These are phyloP conservation scores for Drosophila kurseongensis DNA, from an alignment of 1,140 invertebrate species.

Conservation along the genomic window DNA sequence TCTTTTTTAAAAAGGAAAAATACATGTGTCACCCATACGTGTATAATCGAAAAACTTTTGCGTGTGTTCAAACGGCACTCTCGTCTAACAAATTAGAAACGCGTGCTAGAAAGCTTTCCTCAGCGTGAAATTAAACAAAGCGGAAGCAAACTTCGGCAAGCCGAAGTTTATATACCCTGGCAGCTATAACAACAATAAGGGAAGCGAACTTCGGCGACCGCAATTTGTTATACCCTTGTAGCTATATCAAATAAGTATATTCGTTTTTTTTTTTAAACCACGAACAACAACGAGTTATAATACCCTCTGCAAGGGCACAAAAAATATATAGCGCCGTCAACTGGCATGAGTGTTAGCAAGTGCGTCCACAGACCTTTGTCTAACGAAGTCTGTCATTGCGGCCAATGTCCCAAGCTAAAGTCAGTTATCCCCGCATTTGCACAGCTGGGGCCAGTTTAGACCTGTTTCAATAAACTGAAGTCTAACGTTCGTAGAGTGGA, in stretches of 20 bases:
- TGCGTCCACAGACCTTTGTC: conserved; percentile 26
- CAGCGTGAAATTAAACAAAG: conserved; percentile 31
- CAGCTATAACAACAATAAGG: too few species aligned
- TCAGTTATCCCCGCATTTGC: conserved; percentile 55
- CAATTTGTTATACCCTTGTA: too few species aligned
- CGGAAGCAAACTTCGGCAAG: too few species aligned
- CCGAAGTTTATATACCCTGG: too few species aligned
- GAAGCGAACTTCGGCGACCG: too few species aligned
- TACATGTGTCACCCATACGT: not conserved
- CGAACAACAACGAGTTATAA: too few species aligned
- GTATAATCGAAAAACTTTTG: not conserved
- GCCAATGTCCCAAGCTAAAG: conserved; percentile 47
- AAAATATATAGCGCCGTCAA: conserved; percentile 14
- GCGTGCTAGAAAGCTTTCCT: conserved; percentile 46
- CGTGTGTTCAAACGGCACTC: conserved; percentile 8
- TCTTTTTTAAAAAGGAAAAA: not conserved
- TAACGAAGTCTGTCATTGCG: conserved; percentile 17
- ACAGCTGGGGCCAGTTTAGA: conserved; percentile 52
- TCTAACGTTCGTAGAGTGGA: conserved; percentile 17
- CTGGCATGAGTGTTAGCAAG: conserved; percentile 20
- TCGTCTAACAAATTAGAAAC: conserved; percentile 53
- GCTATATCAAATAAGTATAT: too few species aligned
- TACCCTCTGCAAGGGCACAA: too few species aligned
- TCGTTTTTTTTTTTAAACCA: too few species aligned
- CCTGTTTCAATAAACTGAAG: conserved; percentile 51